Evolutionary conservation across 2,797 vertebrate genomes (phyloP).

Genomic region (Austrolebias charrua): DNA sequence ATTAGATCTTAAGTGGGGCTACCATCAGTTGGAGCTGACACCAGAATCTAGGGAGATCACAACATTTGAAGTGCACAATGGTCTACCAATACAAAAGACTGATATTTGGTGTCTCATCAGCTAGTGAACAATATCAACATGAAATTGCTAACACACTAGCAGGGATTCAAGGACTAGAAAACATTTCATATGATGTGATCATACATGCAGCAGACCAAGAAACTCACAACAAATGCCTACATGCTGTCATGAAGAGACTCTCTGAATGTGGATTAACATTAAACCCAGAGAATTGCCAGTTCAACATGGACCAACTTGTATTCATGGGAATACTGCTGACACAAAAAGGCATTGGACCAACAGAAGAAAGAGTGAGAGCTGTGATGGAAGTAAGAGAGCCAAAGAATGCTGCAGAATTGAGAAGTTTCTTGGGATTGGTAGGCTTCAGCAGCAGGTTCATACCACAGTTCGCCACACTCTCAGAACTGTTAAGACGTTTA

Average conservation of each 20-base stretch:
- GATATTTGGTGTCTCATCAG: constrained; percentile 32
- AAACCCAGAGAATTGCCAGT: constrained; percentile 38
- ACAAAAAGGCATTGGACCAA: constrained; percentile 28
- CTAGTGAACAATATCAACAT: constrained; percentile 32
- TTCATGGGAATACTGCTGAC: constrained; percentile 37
- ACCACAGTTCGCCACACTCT: constrained; percentile 21
- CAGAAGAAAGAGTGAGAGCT: constrained; percentile 26
- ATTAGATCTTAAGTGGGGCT: constrained; percentile 14
- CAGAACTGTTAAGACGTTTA: constrained; percentile 16
- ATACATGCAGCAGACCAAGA: constrained; percentile 8
- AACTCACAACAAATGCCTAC: constrained; percentile 14
- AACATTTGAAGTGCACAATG: constrained; percentile 39
- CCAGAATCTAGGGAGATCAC: constrained; percentile 23
- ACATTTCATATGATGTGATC: constrained; percentile 9
- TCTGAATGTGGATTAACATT: constrained; percentile 14
- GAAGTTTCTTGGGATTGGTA: constrained; percentile 10
- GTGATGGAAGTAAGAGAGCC: constrained; percentile 8
- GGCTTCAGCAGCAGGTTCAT: constrained; percentile 7
- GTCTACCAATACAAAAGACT: constrained; percentile 25
- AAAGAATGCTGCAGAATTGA: constrained; percentile 6
- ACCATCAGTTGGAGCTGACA: constrained; percentile 23
- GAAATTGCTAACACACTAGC: constrained; percentile 23
- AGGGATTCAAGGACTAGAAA: constrained; percentile 4
- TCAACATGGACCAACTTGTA: constrained; percentile 29
- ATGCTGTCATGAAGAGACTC: constrained; percentile 17